phyloP scores from a whole-genome alignment of 1,140 invertebrate species.

The Drosophila seguyi region DNA sequence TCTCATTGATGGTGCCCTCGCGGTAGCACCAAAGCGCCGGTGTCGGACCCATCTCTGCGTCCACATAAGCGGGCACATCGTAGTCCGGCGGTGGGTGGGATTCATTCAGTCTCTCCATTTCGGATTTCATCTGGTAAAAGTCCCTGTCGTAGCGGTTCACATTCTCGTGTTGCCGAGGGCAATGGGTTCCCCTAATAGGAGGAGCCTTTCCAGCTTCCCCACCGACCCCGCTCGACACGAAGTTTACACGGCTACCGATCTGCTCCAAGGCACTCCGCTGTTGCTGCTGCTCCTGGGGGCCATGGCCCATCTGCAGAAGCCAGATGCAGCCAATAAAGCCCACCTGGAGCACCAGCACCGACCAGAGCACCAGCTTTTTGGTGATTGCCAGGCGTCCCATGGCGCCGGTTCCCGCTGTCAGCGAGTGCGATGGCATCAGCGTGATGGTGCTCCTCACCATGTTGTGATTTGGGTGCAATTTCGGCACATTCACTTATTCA shows the following conservation, averaged over 20 bases:
- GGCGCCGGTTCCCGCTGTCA: slow-evolving; percentile 7
- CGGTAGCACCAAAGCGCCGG: slow-evolving; percentile 87
- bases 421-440: slow-evolving; percentile 3
- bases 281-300: slow-evolving; percentile 31
- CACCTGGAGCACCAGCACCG: slow-evolving; percentile 70
- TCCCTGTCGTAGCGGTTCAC: slow-evolving; percentile 65
- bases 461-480: slow-evolving; percentile 2
- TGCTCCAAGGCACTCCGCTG: slow-evolving; percentile 13
- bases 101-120: slow-evolving; percentile 51
- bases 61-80: slow-evolving; percentile 49
- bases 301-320: slow-evolving; percentile 62
- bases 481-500: slow-evolving; percentile 20
- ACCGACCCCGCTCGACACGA: slow-evolving; percentile 24
- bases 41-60: slow-evolving; percentile 74
- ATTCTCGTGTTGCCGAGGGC: slow-evolving; percentile 51
- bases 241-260: slow-evolving; percentile 44
- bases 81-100: slow-evolving; percentile 51
- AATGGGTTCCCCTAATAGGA: slow-evolving; percentile 9
- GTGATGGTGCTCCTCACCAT: slow-evolving; percentile 53
- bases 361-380: slow-evolving; percentile 75
- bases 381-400: slow-evolving; percentile 55
- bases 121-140: slow-evolving; percentile 64
- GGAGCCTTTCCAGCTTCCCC: not conserved
- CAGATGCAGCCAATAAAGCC: slow-evolving; percentile 76
- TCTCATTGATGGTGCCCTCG: slow-evolving; percentile 86